A percentile compares a stretch with the other conserved stretches of the same genome.
Conservation (phyloP, 2,888 invertebrate genomes). For the Acheta domesticus region DNA sequence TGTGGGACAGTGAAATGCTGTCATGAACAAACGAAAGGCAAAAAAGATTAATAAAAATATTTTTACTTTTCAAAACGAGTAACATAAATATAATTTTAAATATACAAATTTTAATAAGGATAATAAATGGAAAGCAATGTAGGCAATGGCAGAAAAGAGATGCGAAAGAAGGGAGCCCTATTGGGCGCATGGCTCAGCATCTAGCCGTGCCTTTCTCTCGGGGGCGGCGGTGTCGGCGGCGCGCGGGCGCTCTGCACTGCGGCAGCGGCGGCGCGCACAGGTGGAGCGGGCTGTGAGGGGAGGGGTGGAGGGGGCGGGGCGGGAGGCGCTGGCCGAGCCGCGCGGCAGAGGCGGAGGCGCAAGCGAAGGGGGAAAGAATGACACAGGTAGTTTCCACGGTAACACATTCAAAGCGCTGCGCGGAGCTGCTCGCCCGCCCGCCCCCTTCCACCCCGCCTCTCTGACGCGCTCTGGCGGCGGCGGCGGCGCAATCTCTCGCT, state of each 20-base stretch:
- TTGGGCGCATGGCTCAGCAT: too few relatives aligned
- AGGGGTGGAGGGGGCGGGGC: not conserved
- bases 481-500: not conserved
- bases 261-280: not conserved
- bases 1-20: too few relatives aligned
- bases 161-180: too few relatives aligned
- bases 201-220: too few relatives aligned
- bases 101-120: too few relatives aligned
- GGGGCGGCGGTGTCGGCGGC: not conserved
- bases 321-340: not conserved
- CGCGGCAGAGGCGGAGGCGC: not conserved
- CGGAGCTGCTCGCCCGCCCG: not conserved
- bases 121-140: too few relatives aligned
- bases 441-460: not conserved
- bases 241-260: not conserved
- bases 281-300: not conserved
- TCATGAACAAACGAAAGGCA: too few relatives aligned
- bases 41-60: too few relatives aligned
- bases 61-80: too few relatives aligned
- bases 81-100: too few relatives aligned
- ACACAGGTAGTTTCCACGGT: slow-evolving; percentile 18
- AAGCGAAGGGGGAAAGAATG: slow-evolving; percentile 6
- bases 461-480: not conserved
- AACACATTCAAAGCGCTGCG: slow-evolving; percentile 1
- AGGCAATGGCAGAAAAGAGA: too few relatives aligned